Base-by-base conservation (phyloP, 2,113 vertebrate species). In the Oreochromis niloticus region DNA sequence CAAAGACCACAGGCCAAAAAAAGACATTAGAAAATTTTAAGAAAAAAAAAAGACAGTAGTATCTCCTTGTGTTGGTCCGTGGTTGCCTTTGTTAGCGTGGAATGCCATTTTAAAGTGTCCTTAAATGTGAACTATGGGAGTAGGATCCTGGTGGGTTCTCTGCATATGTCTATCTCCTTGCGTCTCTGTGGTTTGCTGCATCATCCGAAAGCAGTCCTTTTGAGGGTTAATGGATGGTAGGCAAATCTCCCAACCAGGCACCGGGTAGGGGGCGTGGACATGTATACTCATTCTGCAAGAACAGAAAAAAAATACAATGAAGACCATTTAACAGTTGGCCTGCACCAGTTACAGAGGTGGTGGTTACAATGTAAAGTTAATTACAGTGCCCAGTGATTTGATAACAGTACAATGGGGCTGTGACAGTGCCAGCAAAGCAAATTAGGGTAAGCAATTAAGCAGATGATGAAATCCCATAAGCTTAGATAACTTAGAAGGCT, bases 201-300 rank as follows among this genome's bases (percentile, higher is more conserved):
- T 48, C 56, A 34, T 82, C 75, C 82, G 71, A 39, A 85, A 85
- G 80, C 71, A 78, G 83, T 91, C 89, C 50, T 30, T 30, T 83
- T 46, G 61, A 59, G 17, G 55, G 57, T 91, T 95, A 97, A 92
- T 93, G 96, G 90, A 97, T 96, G 71, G 95, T 95, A 48, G 95
- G 92, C 81, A 97, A 22, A 24, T 97, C 96, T 87, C 95, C 95
- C 30, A 96, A 95, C 96, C 96, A 97, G 82, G 96, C 93, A 87
- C 96, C 96, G 24, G 96, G 96, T 84, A 97, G 90, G 2, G 96
- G 96, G 71, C 96, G 96, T 80, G 96, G 96, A 91, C 96, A 97
- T 6, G 94, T 95, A 52, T 96, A 97, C 83, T 97, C 96, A 84
- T 95, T 97, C 96, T 97, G 95, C 79, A 88, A 84, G 68, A 75